Percentiles rank a stretch among this genome's conserved stretches.
Conservation (phyloP, 2,113 vertebrate species). For the Pyxicephalus adspersus region DNA sequence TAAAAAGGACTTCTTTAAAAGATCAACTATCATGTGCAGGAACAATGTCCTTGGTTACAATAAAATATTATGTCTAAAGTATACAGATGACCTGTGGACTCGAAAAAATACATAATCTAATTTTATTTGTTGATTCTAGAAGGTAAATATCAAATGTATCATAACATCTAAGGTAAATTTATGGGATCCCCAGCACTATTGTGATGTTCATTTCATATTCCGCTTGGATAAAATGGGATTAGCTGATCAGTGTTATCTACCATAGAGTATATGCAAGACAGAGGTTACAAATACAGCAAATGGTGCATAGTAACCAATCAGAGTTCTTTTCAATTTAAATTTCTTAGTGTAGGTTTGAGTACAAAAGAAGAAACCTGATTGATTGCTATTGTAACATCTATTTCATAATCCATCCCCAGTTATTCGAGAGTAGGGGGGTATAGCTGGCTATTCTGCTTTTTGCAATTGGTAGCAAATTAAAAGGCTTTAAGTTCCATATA, state of each 20-base stretch:
- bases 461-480: too few species aligned
- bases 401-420: too few species aligned
- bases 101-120: neutral
- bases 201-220: neutral
- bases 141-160: neutral
- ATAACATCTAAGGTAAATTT: neutral
- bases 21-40: neutral
- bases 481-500: too few species aligned
- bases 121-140: slow-evolving; percentile 24
- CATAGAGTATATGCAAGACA: too few species aligned
- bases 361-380: too few species aligned
- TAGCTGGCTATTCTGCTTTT: too few species aligned
- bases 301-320: too few species aligned
- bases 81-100: slow-evolving; percentile 18
- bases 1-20: slow-evolving; percentile 39
- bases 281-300: too few species aligned
- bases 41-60: neutral
- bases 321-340: too few species aligned
- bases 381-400: too few species aligned
- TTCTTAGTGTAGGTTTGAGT: too few species aligned
- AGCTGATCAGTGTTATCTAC: neutral
- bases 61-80: slow-evolving; percentile 20
- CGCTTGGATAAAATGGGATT: neutral
- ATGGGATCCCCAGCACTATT: neutral
- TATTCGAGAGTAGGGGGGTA: too few species aligned